Evolutionary conservation across 2,888 invertebrate species (phyloP).

Genomic region (Pinctada fucata): DNA sequence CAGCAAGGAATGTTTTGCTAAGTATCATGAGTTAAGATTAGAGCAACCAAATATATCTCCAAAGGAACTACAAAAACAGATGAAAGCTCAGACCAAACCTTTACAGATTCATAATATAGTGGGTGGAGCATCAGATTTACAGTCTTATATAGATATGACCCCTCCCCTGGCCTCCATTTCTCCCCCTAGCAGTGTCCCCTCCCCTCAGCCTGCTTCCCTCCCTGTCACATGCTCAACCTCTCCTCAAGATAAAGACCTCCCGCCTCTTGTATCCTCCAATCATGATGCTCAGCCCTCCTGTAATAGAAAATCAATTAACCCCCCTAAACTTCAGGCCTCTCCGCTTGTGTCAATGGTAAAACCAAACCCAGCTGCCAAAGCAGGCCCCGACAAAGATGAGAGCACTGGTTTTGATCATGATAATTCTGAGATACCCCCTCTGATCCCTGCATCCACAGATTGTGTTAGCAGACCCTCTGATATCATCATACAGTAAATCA

Average conservation of each 20-base stretch:
- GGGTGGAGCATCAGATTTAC: background rate
- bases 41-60: constrained; percentile 36
- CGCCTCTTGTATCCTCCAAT: too few species aligned
- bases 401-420: background rate
- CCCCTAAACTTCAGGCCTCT: background rate
- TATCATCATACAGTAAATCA: background rate
- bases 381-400: background rate
- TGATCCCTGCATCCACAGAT: background rate
- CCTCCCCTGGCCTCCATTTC: background rate
- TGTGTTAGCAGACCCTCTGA: background rate
- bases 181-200: constrained; percentile 9
- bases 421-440: background rate
- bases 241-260: background rate
- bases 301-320: too few species aligned
- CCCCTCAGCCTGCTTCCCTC: background rate
- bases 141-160: background rate
- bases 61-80: constrained; percentile 31
- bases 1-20: constrained; percentile 32
- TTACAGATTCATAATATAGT: constrained; percentile 10
- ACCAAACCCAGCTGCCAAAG: background rate
- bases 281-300: too few species aligned
- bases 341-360: background rate
- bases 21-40: constrained; percentile 30
- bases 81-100: constrained; percentile 31
- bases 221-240: constrained; percentile 5